A percentile compares a stretch with the other conserved stretches of the same genome.
Evolutionary conservation across 2,888 invertebrate species (phyloP).

Genomic region (Idaea dimidiata): DNA sequence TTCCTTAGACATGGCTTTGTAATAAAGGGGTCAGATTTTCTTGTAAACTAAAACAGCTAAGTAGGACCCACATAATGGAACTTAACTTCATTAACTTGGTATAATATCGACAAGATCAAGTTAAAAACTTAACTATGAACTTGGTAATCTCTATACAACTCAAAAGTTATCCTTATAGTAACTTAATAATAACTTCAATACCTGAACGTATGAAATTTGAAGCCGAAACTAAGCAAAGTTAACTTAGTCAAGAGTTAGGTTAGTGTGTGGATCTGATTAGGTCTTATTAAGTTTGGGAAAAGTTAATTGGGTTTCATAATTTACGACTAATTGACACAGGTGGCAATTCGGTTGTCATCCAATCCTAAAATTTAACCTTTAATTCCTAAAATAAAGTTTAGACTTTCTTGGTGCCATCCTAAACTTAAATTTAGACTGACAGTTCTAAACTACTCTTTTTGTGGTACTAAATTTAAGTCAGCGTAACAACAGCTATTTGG

Average conservation of each 20-base stretch:
- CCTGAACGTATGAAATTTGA: not conserved
- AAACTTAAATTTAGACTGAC: too few species aligned
- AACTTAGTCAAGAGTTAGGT: not conserved
- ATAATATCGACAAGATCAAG: not conserved
- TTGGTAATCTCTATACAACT: not conserved
- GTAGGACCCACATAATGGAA: not conserved
- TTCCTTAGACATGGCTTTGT: too few species aligned
- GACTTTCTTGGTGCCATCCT: too few species aligned
- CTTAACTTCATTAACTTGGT: not conserved
- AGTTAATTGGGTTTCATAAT: not conserved
- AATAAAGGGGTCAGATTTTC: not conserved
- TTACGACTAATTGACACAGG: too few species aligned
- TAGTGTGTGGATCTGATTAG: not conserved
- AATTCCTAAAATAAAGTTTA: too few species aligned
- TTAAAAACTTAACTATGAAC: constrained; percentile 1
- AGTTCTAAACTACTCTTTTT: too few species aligned
- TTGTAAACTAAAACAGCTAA: not conserved
- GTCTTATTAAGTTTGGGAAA: not conserved
- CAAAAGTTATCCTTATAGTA: not conserved
- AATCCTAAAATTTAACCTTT: too few species aligned
- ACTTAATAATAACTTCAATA: not conserved
- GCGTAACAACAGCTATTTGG: too few species aligned
- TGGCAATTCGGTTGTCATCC: too few species aligned
- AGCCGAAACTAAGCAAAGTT: not conserved
- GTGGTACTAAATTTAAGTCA: too few species aligned